Evolutionary conservation across 35 echinoderm and acorn worm genomes (phyloP), one percentile per base, ranked within the genome.

Genomic region (Stichopus chloronotus): DNA sequence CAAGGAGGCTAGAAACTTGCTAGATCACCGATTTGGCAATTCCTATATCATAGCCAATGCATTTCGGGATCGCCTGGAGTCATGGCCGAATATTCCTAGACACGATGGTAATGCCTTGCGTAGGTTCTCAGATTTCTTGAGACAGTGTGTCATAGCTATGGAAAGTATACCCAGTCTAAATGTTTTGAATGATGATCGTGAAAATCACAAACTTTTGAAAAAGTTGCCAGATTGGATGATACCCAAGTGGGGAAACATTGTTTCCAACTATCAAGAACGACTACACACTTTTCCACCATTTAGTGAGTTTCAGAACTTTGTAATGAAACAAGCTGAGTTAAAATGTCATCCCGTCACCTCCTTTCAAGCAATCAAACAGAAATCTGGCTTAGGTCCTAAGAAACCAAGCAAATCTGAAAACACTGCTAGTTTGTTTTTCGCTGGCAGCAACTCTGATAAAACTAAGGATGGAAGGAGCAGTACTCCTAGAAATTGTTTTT

Each of bases 1-100:
- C 30, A 19, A 90, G 58, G 82, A 90, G 61, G 93, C 93, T 63
- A 90, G 72, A 54, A 22, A 65, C 19, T 12, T 87, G 19, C 65
- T 94, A 13, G 93, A 94, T 72, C 20, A 90, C 14, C 90, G 86
- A n/a, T n/a, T n/a, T n/a, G n/a, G n/a, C n/a, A n/a, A n/a, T n/a
- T n/a, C n/a, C n/a, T n/a, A n/a, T n/a, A n/a, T n/a, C n/a, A n/a
- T n/a, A n/a, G 86, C n/a, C n/a, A n/a, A n/a, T n/a, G n/a, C n/a
- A n/a, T n/a, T 94, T 78, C 4, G 93, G 17, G 78, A 83, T 83
- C 11, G 61, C n/a, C 53, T 94, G 25, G 87, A 94, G 8, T 65
- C 53, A 2, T 94, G 93, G 93, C 93, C 92, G 2, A 88, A 90
- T 53, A 90, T 94, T 90, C 59, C 84, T 9, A 19, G 21, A 21